Evolutionary conservation across 2,113 vertebrate genomes (phyloP).

Genomic region (Proteles cristata): DNA sequence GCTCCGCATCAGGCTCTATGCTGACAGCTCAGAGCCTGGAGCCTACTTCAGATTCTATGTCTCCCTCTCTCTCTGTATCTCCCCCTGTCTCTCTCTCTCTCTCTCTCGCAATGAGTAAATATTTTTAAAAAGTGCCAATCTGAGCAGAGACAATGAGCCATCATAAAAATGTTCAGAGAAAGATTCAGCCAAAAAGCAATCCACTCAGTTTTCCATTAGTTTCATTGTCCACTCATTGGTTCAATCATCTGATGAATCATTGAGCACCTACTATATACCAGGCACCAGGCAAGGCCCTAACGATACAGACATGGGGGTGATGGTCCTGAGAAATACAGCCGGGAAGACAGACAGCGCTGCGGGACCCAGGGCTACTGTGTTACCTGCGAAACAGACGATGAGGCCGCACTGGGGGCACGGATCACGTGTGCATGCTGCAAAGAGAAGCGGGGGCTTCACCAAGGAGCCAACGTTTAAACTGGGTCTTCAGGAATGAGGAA

Average conservation of each 20-base stretch:
- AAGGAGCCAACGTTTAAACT: neutral
- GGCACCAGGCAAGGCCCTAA: neutral
- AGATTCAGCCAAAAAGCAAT: neutral
- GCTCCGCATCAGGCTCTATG: too few relatives aligned
- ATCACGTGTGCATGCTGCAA: neutral
- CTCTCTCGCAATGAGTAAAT: too few relatives aligned
- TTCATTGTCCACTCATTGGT: neutral
- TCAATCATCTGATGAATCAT: neutral
- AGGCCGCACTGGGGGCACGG: neutral
- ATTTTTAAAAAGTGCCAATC: neutral
- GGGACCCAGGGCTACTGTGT: neutral
- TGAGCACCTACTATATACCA: slow-evolving; percentile 1
- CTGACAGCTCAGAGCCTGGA: too few relatives aligned
- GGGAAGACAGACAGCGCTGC: neutral
- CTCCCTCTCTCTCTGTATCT: too few relatives aligned
- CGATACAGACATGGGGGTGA: neutral
- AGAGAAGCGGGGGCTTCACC: neutral
- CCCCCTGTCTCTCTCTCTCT: too few relatives aligned
- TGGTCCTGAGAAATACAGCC: neutral
- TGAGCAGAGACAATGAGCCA: neutral
- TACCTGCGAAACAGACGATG: neutral
- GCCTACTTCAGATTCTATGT: too few relatives aligned
- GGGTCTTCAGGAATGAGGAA: neutral
- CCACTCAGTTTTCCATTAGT: neutral
- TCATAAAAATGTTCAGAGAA: neutral